Evolutionary conservation across 2,888 invertebrate genomes (phyloP).

Genomic region (Drosophila testacea): DNA sequence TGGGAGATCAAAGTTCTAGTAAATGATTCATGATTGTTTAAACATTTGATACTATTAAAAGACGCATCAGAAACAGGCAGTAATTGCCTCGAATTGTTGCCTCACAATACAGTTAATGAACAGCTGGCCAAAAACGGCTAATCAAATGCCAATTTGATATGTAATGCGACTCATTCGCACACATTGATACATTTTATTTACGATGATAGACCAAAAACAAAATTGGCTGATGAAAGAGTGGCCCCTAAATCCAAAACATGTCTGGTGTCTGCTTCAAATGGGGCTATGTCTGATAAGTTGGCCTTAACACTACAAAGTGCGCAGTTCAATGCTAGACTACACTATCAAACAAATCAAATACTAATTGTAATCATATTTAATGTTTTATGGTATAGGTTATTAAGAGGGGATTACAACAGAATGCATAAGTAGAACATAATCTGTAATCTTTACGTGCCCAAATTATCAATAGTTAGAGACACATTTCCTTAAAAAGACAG

Average conservation of each 20-base stretch:
- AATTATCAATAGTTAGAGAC: no score
- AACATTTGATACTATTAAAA: conserved; percentile 17
- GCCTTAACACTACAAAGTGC: conserved; percentile 53
- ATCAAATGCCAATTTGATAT: conserved; percentile 51
- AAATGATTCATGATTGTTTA: conserved; percentile 32
- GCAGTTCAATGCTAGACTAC: conserved; percentile 44
- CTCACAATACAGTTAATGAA: conserved; percentile 7
- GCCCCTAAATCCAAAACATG: conserved; percentile 17
- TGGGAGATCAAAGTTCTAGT: conserved; percentile 22
- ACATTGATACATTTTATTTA: neutral
- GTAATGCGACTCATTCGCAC: conserved; percentile 22
- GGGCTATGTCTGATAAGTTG: conserved; percentile 60
- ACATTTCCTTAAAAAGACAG: no score
- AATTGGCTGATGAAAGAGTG: conserved; percentile 74
- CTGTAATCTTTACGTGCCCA: no score
- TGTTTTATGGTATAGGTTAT: no score
- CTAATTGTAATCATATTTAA: neutral
- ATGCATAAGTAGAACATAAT: no score
- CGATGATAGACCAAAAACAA: conserved; percentile 10
- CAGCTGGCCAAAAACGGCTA: conserved; percentile 25
- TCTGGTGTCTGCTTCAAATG: conserved; percentile 32
- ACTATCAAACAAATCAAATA: conserved; percentile 1
- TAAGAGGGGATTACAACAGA: no score
- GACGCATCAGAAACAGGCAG: neutral
- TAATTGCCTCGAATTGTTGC: conserved; percentile 18